Percentiles rank a stretch among this genome's conserved stretches.
phyloP scores from a whole-genome alignment of 2,797 vertebrate genomes.

The Threskiornis aethiopicus region DNA sequence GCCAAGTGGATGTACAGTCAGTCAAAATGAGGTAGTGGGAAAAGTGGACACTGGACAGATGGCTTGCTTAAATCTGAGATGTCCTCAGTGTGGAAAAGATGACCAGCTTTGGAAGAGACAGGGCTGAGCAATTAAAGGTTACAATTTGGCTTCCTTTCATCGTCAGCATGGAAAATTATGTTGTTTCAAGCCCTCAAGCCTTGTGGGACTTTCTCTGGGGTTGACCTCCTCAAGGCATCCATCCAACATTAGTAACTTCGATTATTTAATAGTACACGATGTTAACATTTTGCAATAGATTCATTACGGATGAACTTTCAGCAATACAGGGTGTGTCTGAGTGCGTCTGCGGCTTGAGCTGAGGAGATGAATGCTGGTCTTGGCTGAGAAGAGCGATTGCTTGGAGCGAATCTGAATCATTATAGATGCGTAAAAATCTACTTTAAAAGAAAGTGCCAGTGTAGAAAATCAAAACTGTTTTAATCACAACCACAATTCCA shows the following conservation, averaged over 20 bases:
- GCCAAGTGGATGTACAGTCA: background rate
- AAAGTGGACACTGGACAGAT: slow-evolving; percentile 47
- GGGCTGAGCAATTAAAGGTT: slow-evolving; percentile 52
- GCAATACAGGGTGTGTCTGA: slow-evolving; percentile 6
- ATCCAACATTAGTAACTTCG: slow-evolving; percentile 4
- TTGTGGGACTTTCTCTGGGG: slow-evolving; percentile 54
- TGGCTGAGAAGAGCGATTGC: background rate
- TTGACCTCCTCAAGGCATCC: slow-evolving; percentile 42
- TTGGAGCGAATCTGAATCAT: background rate
- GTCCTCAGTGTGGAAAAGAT: slow-evolving; percentile 69
- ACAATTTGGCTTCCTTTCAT: slow-evolving; percentile 47
- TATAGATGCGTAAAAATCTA: background rate
- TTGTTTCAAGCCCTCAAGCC: slow-evolving; percentile 55
- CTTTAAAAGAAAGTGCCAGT: background rate
- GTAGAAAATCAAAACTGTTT: background rate
- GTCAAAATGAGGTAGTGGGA: slow-evolving; percentile 62
- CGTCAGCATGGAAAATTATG: slow-evolving; percentile 46
- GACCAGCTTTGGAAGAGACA: slow-evolving; percentile 45
- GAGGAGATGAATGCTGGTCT: background rate
- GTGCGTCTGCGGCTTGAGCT: background rate
- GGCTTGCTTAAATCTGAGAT: slow-evolving; percentile 47
- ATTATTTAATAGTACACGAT: slow-evolving; percentile 13
- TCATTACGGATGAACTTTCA: background rate
- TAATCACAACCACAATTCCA: background rate
- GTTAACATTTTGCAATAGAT: slow-evolving; percentile 35